A percentile compares a stretch with the other conserved stretches of the same genome.
phyloP scores from a whole-genome alignment of 2,888 invertebrate genomes.

The Agrotis exclamationis region DNA sequence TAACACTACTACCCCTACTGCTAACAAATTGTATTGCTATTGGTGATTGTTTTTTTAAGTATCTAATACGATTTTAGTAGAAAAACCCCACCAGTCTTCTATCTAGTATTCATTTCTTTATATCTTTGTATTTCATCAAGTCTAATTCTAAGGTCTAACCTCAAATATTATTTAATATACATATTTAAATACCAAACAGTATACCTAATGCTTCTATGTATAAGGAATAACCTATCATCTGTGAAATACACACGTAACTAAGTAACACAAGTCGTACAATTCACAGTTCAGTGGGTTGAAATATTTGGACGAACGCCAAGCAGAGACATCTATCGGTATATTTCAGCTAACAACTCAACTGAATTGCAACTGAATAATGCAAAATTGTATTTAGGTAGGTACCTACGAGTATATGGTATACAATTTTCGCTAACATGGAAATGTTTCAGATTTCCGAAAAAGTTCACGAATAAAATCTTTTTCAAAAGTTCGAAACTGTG shows the following conservation, averaged over 20 bases:
- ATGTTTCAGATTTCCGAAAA: no score
- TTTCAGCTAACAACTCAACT: conserved; percentile 4
- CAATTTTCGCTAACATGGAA: no score
- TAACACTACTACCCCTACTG: conserved; percentile 6
- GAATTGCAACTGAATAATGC: no score
- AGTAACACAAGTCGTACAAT: background rate
- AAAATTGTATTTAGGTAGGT: no score
- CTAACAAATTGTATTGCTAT: conserved; percentile 1
- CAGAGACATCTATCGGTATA: conserved; percentile 50
- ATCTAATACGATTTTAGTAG: no score
- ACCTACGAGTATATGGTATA: no score
- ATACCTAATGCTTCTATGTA: background rate
- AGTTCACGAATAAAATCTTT: background rate
- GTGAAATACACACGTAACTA: background rate
- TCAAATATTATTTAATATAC: no score
- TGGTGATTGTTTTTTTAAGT: conserved; percentile 15
- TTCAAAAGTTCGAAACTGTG: no score
- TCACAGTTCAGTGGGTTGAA: conserved; percentile 10
- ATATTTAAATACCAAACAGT: background rate
- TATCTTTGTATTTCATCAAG: background rate
- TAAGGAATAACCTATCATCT: background rate
- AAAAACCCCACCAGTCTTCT: background rate
- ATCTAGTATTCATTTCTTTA: background rate
- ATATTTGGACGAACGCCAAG: conserved; percentile 29
- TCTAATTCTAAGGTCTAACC: no score